These are phyloP conservation scores for Furnarius figulus DNA, from an alignment of 2,113 vertebrate species.

Conservation along the genomic window DNA sequence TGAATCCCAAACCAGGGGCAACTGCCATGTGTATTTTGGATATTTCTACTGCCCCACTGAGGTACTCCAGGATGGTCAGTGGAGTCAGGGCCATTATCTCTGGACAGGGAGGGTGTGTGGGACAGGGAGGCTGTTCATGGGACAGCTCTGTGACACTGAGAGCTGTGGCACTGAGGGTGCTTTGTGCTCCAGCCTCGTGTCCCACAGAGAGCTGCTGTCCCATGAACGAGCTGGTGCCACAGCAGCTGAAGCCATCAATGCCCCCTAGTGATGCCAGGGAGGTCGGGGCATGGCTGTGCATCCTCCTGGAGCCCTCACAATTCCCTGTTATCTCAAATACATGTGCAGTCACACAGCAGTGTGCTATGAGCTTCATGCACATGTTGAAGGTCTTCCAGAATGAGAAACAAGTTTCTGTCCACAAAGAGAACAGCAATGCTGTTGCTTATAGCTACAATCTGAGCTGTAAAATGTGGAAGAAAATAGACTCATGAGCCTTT, in stretches of 20 bases:
- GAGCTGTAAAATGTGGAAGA: rapidly evolving
- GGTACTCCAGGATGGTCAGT: rapidly evolving
- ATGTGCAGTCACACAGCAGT: rapidly evolving
- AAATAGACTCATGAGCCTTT: background rate
- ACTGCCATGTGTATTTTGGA: rapidly evolving
- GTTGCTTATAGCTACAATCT: rapidly evolving
- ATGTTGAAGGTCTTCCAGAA: background rate
- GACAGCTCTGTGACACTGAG: background rate
- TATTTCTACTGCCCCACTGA: rapidly evolving
- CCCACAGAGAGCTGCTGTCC: background rate
- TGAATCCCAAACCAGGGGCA: background rate
- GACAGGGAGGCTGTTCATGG: background rate
- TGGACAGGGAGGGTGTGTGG: background rate
- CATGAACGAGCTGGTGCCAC: rapidly evolving
- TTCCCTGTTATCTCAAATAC: rapidly evolving
- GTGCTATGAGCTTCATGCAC: background rate
- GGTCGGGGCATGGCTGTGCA: rapidly evolving
- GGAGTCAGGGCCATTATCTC: background rate
- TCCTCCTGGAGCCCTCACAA: rapidly evolving
- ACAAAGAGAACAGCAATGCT: too few species aligned
- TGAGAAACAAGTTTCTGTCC: rapidly evolving
- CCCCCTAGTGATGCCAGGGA: background rate
- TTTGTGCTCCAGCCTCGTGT: background rate
- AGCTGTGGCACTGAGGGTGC: background rate
- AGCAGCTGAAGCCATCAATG: rapidly evolving